These are phyloP conservation scores for Rhopalosiphum nymphaeae DNA, from an alignment of 2,888 invertebrate species.

Conservation along the genomic window DNA sequence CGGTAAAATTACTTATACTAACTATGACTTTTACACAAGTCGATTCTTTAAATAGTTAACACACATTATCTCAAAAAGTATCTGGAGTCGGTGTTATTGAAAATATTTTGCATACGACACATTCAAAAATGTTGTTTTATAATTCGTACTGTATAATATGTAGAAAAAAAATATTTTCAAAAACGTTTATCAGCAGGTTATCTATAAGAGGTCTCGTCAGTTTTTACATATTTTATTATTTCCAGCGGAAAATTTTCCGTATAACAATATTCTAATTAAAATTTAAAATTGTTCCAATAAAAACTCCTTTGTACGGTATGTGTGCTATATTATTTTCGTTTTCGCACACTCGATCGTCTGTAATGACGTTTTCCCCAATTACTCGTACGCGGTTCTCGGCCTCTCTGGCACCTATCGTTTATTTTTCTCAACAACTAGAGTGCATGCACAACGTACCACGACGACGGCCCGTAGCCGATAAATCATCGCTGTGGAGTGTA, in stretches of 20 bases:
- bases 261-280: neutral
- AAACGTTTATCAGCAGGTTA: neutral
- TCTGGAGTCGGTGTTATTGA: too few species aligned
- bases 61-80: neutral
- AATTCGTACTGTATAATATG: neutral
- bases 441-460: neutral
- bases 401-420: neutral
- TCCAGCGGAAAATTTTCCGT: neutral
- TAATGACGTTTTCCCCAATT: neutral
- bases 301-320: neutral
- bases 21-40: neutral
- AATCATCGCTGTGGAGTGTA: constrained; percentile 40
- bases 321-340: neutral
- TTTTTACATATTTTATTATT: too few species aligned
- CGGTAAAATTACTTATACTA: too few species aligned
- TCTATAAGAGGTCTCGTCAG: neutral
- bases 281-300: neutral
- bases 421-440: constrained; percentile 50
- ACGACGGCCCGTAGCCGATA: constrained; percentile 10
- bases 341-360: neutral
- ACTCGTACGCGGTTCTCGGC: neutral
- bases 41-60: neutral
- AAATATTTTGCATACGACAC: neutral
- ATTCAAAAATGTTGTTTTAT: neutral
- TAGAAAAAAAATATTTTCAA: neutral